A percentile compares a stretch with the other conserved stretches of the same genome.
These are phyloP conservation scores for Stenodera caucasica DNA, from an alignment of 2,888 invertebrate genomes.

Conservation along the genomic window DNA sequence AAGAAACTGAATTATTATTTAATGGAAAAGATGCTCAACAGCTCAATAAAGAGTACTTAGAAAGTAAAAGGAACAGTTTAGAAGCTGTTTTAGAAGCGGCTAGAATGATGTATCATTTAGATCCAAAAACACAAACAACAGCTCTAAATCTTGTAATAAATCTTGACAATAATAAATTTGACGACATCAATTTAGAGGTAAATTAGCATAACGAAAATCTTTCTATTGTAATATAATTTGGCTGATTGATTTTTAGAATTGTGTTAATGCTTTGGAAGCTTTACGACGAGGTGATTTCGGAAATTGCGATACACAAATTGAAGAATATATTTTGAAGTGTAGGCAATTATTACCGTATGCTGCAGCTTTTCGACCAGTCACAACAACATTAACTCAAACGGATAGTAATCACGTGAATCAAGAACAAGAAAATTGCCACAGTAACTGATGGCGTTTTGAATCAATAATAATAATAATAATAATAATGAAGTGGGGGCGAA, in stretches of 20 bases:
- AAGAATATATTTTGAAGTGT: slow-evolving; percentile 73
- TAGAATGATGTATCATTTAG: slow-evolving; percentile 75
- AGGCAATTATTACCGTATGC: slow-evolving; percentile 78
- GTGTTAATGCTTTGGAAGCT: slow-evolving; percentile 77
- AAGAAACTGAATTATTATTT: slow-evolving; percentile 61
- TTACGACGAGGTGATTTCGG: slow-evolving; percentile 82
- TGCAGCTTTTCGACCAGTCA: slow-evolving; percentile 65
- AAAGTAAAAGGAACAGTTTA: slow-evolving; percentile 65
- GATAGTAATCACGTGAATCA: slow-evolving; percentile 46
- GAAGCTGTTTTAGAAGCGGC: slow-evolving; percentile 81
- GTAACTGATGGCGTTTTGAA: slow-evolving; percentile 46
- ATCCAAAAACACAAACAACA: slow-evolving; percentile 66
- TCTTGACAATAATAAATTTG: slow-evolving; percentile 60
- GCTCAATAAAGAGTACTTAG: slow-evolving; percentile 72
- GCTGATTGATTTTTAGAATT: slow-evolving; percentile 62
- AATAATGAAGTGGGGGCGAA: slow-evolving; percentile 24
- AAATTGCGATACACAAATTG: slow-evolving; percentile 66
- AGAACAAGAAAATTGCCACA: slow-evolving; percentile 48
- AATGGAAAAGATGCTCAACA: slow-evolving; percentile 62
- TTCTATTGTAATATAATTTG: slow-evolving; percentile 1
- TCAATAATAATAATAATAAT: slow-evolving; percentile 14
- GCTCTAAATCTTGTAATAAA: slow-evolving; percentile 66
- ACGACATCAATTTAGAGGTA: slow-evolving; percentile 60
- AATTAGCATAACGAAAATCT: slow-evolving; percentile 30
- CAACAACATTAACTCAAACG: slow-evolving; percentile 30